Conservation (phyloP, 1,140 invertebrate genomes). For the Bombus confusus region DNA sequence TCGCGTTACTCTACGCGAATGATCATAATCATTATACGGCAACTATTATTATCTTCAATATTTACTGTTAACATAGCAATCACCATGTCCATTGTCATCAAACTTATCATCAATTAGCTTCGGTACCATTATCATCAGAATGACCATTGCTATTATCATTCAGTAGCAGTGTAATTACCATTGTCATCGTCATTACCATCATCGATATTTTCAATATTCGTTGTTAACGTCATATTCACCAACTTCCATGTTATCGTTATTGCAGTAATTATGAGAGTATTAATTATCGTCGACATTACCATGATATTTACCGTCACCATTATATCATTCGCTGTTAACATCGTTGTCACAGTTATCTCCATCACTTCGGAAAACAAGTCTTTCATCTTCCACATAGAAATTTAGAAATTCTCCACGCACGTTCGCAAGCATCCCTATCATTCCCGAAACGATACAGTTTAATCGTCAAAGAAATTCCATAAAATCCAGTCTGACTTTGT, state of each 20-base stretch:
- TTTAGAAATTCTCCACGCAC: neutral
- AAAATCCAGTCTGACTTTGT: no score
- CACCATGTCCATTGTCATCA: neutral
- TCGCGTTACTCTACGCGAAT: no score
- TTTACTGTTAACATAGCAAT: neutral
- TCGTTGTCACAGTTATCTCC: neutral
- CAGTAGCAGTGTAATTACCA: neutral
- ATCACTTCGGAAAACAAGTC: neutral
- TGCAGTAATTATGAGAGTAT: neutral
- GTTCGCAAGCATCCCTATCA: no score
- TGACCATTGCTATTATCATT: neutral
- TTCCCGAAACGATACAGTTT: neutral
- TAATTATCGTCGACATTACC: neutral
- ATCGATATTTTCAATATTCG: neutral
- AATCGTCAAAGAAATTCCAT: neutral
- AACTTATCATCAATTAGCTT: neutral
- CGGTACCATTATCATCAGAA: neutral
- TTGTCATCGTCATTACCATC: neutral
- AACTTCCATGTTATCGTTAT: neutral
- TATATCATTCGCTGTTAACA: neutral
- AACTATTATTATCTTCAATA: neutral
- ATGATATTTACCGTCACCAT: neutral
- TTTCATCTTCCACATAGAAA: neutral
- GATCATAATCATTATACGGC: no score
- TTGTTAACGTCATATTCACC: neutral